Evolutionary conservation across 2,888 invertebrate species (phyloP).

Genomic region (Hydriomena furcata): DNA sequence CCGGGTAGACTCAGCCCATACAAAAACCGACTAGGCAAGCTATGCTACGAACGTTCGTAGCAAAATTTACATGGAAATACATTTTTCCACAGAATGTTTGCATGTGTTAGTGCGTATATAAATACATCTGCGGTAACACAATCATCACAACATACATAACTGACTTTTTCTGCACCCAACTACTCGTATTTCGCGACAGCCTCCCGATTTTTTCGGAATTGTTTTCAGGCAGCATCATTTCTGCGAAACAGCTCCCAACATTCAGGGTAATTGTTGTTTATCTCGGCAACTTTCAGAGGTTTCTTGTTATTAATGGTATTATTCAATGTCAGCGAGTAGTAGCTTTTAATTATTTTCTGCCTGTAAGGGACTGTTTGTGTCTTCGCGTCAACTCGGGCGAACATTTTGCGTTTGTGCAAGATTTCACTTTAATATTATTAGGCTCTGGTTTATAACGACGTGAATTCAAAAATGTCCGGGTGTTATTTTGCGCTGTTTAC

Average conservation of each 20-base stretch:
- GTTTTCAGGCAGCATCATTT: slow-evolving; percentile 35
- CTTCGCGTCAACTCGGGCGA: slow-evolving; percentile 54
- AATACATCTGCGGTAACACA: too few relatives aligned
- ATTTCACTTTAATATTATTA: slow-evolving; percentile 56
- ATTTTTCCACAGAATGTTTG: too few relatives aligned
- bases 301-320: slow-evolving; percentile 75
- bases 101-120: too few relatives aligned
- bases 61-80: too few relatives aligned
- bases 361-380: slow-evolving; percentile 56
- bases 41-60: too few relatives aligned
- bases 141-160: too few relatives aligned
- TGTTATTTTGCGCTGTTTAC: slow-evolving; percentile 24
- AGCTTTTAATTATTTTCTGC: slow-evolving; percentile 75
- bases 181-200: slow-evolving; percentile 5
- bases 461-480: slow-evolving; percentile 27
- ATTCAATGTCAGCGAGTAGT: slow-evolving; percentile 67
- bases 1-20: too few relatives aligned
- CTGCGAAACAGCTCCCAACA: slow-evolving; percentile 51
- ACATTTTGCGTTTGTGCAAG: slow-evolving; percentile 58
- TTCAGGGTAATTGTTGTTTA: slow-evolving; percentile 72
- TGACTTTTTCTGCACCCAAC: too few relatives aligned
- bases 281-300: slow-evolving; percentile 68
- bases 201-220: slow-evolving; percentile 34
- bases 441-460: slow-evolving; percentile 28
- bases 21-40: too few relatives aligned